Base-by-base conservation (phyloP, 2,113 vertebrate species). In the Phycodurus eques region DNA sequence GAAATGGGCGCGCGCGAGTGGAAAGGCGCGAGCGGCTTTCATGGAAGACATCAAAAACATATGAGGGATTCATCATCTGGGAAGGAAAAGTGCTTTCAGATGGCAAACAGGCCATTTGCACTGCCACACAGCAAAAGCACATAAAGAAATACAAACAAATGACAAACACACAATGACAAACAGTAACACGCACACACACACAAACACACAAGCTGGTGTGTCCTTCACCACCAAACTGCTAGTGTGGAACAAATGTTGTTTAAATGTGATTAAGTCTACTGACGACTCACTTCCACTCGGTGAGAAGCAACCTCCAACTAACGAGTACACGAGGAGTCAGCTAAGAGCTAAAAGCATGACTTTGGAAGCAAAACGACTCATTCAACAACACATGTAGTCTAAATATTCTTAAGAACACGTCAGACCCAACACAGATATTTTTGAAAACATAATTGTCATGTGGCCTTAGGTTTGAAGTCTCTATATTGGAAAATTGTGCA, bases 61-160 rank as follows among this genome's bases (percentile, higher is more conserved):
- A 88, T 71, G 87, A 87, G 75, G 83, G 82, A 90, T 89, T 85
- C 85, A 85, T 88, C 83, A 87, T 87, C 79, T 83, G 82, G 83
- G 85, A 67, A 79, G 68, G 75, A 73, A 78, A 85, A 89, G 77
- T 75, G 88, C 83, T 88, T 86, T 88, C 86, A 88, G 88, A 90
- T 89, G 88, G 88, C 86, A 85, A 88, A 90, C 83, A 82, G 84
- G 83, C 86, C 83, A 87, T 88, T 87, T 77, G 67, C 78, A 46
- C 71, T 66, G 77, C 75, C 70, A 51, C 39, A 51, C 71, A 53
- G 67, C 71, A 75, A 80, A 61, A 61, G 14, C 31, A 70, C 77
- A 87, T 84, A 76, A 80, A 81, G 72, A 82, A 77, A 86, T 54
- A 80, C 80, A 88, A 85, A 88, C 83, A 88, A 79, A 85, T 51